phyloP scores from a whole-genome alignment of 2,888 invertebrate genomes.

The Tenthredo livida region DNA sequence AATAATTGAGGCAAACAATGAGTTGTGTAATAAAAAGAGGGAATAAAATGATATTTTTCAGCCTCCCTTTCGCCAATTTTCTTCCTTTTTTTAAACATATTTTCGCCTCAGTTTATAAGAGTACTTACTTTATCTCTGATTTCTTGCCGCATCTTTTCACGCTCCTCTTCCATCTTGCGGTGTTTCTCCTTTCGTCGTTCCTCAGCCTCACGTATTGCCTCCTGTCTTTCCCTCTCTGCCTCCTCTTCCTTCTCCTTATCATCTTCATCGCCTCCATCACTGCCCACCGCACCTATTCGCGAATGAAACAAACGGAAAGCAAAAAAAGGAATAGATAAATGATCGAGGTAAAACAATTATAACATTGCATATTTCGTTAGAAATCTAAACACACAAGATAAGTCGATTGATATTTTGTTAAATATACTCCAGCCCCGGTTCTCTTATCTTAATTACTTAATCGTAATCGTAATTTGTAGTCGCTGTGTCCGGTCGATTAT shows the following conservation, averaged over 20 bases:
- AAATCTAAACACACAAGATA: neutral
- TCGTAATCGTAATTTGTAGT: neutral
- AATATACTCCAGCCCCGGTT: neutral
- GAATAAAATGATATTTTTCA: neutral
- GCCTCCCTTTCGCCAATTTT: neutral
- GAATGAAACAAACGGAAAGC: conserved; percentile 54
- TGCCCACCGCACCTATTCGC: conserved; percentile 90
- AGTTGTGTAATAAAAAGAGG: neutral
- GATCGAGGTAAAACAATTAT: neutral
- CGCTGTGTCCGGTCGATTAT: neutral
- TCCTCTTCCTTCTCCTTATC: conserved; percentile 99
- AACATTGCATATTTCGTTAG: neutral
- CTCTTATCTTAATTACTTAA: neutral
- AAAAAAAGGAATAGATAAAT: neutral
- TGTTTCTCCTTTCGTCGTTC: conserved; percentile 99
- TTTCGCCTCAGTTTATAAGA: no score
- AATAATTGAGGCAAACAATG: conserved; percentile 17
- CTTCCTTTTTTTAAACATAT: neutral
- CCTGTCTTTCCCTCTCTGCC: conserved; percentile 98
- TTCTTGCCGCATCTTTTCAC: conserved; percentile 99
- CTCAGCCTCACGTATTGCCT: conserved; percentile 98
- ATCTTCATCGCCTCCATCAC: conserved; percentile 94
- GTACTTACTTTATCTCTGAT: conserved; percentile 97
- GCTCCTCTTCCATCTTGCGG: conserved; percentile 99
- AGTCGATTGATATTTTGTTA: neutral